Conservation (phyloP, 64 coral and sea anemone species). For the Trachythela sp. region DNA sequence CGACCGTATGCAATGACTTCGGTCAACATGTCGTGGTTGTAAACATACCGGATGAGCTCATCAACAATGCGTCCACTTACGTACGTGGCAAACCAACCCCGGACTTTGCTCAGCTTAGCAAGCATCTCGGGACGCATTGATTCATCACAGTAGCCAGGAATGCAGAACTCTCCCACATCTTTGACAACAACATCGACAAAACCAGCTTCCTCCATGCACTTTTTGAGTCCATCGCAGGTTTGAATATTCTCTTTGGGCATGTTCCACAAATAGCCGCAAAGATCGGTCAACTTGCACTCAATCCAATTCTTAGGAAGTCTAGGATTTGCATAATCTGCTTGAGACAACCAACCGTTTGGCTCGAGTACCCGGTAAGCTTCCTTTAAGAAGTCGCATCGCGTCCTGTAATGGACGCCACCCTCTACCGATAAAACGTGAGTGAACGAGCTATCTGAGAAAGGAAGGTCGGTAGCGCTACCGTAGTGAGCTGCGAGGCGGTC, state of each 20-base stretch:
- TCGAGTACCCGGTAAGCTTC: slow-evolving; percentile 7
- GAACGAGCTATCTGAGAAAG: not conserved
- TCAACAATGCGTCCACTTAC: not conserved
- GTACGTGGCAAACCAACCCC: not conserved
- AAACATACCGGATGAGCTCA: not conserved
- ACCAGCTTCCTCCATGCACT: not conserved
- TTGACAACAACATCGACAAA: slow-evolving; percentile 16
- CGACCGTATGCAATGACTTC: slow-evolving; percentile 2
- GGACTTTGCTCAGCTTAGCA: not conserved
- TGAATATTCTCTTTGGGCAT: not conserved
- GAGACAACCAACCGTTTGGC: not conserved
- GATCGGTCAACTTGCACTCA: not conserved
- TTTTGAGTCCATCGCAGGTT: not conserved
- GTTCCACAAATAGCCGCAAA: slow-evolving; percentile 1
- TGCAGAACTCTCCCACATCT: not conserved
- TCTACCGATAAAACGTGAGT: slow-evolving; percentile 6
- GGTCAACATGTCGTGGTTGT: not conserved
- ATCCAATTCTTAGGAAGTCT: not conserved
- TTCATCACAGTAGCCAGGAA: not conserved
- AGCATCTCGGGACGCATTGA: not conserved
- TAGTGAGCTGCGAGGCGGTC: not conserved
- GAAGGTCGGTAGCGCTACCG: not conserved
- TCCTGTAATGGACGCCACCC: not conserved
- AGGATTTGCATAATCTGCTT: not conserved
- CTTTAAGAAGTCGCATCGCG: not conserved